phyloP scores from a whole-genome alignment of 2,113 vertebrate species.

The Marmota monax region DNA sequence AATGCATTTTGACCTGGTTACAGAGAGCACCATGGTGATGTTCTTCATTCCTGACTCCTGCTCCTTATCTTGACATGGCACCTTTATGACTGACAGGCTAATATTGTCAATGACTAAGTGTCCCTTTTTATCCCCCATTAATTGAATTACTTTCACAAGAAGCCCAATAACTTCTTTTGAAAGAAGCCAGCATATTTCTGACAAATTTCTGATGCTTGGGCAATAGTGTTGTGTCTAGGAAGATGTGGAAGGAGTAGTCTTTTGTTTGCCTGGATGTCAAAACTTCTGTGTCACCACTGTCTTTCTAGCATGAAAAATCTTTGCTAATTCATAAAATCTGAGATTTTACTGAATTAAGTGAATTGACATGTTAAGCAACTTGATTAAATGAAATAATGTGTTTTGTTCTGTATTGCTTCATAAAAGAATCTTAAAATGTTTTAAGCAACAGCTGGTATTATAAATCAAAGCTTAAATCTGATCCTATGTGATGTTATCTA shows the following conservation, averaged over 20 bases:
- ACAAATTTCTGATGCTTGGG: conserved; percentile 3
- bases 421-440: background rate
- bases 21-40: background rate
- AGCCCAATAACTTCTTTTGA: conserved; percentile 44
- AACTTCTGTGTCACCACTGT: background rate
- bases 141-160: background rate
- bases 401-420: background rate
- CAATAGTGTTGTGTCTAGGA: background rate
- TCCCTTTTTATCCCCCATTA: background rate
- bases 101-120: conserved; percentile 19
- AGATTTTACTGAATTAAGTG: background rate
- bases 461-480: background rate
- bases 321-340: background rate
- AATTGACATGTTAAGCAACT: background rate
- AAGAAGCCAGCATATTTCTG: conserved; percentile 45
- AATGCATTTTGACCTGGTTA: background rate
- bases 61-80: background rate
- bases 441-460: background rate
- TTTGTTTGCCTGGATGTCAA: background rate
- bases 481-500: background rate
- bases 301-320: background rate
- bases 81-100: background rate
- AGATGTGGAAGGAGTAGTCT: background rate
- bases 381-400: background rate
- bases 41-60: background rate